Base-by-base conservation (phyloP, 2,888 invertebrate species). In the Orthonevra nobilis region DNA sequence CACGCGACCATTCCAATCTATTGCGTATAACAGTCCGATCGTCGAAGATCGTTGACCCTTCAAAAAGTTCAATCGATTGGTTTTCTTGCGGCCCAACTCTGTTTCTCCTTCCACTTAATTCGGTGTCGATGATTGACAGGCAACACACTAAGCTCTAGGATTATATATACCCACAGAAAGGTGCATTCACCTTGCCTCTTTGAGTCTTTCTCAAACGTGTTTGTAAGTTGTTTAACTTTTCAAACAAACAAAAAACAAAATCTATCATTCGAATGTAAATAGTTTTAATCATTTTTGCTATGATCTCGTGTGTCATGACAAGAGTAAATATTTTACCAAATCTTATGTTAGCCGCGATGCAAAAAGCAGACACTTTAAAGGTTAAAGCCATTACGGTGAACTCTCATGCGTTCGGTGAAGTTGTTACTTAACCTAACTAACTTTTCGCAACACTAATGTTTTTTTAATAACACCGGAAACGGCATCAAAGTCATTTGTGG, bases 221-320 rank as follows among this genome's bases (percentile, higher is more conserved):
- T 50, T 38, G 12, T 38, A 38, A 32, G 30, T 63, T 20, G 20
- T 30, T 10, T 14, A 48, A 30, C n/a, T 3, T 40, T 48, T n/a
- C n/a, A n/a, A n/a, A n/a, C n/a, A n/a, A n/a, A n/a, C n/a, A n/a
- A n/a, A n/a, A n/a, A n/a, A 26, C n/a, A 20, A 46, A 66, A 56
- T 28, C 48, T 46, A 40, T 48, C 30, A 58, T 20, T 34, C 30
- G 7, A 28, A n/a, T n/a, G n/a, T n/a, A n/a, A n/a, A n/a, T n/a
- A n/a, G 20, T 32, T n/a, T 9, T 42, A 17, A 32, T 20, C 30
- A 30, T 23, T 23, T 23, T 23, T 23, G 23, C 66, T 79, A 28
- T 73, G 79, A 73, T 73, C 73, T 73, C 60, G 56, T 68, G 40
- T 73, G 79, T 73, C 79, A 56, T 50, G 54, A 68, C 36, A 56